Base-by-base conservation (phyloP, 2,888 invertebrate genomes). In the Andrena haemorrhoa region DNA sequence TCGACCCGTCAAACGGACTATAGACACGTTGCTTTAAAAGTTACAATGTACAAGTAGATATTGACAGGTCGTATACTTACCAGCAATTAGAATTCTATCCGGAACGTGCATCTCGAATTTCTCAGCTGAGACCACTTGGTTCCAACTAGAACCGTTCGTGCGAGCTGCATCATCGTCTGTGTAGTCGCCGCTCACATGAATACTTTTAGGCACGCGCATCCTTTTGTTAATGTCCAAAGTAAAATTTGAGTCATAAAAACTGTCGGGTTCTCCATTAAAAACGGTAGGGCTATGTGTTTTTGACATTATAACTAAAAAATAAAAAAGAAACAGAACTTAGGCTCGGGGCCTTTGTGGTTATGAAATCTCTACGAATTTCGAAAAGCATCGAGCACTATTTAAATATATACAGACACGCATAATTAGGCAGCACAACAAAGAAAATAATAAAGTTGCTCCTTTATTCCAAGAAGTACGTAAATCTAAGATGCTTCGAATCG, bases 91-190 rank as follows among this genome's bases (percentile, higher is more conserved):
- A 93, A 99, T 98, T 92, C 98, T 96, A 92, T 98, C 98, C 2
- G 98, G 98, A 51, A 99, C 98, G 92, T 97, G 97, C 98, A 98
- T 98, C 89, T 97, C 97, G 93, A 97, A 96, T 94, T 97, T 97
- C 89, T 97, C 97, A 71, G 89, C 88, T 12, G 87, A 73, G 60
- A 89, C 78, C 3, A 91, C 71, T 90, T 95, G 95, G 81, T 95
- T 95, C 96, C 96, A 97, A 58, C 95, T 89, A 60, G 93, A 95
- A 82, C 94, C 94, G 83, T 96, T 95, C 73, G 95, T 94, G 85
- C 96, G 96, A 93, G 96, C 96, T 8, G 95, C 94, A 63, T 94
- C 93, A 71, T 97, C 96, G 73, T 96, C 96, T 29, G 95, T 95
- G 87, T 94, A 95, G 90, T 96, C 96, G 16, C 97, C 97, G 86